phyloP scores from a whole-genome alignment of 2,113 vertebrate species.

The Fukomys damarensis region DNA sequence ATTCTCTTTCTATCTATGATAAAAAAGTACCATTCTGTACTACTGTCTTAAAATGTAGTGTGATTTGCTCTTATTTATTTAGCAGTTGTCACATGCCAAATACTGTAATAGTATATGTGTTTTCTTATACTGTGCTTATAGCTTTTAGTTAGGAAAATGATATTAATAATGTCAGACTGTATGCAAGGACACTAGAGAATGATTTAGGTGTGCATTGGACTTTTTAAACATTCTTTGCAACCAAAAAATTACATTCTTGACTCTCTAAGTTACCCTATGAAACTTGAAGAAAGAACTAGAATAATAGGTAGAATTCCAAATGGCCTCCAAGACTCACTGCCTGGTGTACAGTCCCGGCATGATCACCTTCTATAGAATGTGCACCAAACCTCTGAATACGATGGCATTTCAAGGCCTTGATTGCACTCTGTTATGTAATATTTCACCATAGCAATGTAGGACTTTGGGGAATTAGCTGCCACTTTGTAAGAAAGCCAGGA shows the following conservation, averaged over 20 bases:
- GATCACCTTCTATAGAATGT: not conserved
- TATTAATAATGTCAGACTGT: not conserved
- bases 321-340: not conserved
- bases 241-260: not conserved
- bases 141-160: not conserved
- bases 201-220: fast-evolving
- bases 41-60: not conserved
- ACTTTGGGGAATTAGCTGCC: not conserved
- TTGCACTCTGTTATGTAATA: not conserved
- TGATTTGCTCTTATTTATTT: not conserved
- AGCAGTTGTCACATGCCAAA: not conserved
- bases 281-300: not conserved
- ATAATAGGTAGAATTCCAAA: not conserved
- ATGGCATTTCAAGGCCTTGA: not conserved
- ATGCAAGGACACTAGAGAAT: not conserved
- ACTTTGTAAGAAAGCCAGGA: not conserved
- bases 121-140: not conserved
- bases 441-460: not conserved
- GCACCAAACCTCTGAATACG: not conserved
- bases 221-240: not conserved
- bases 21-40: not conserved
- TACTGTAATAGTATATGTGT: not conserved
- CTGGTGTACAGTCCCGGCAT: not conserved
- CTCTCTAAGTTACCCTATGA: not conserved
- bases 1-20: not conserved